Percentiles rank a stretch among this genome's conserved stretches.
Conservation (phyloP, 2,113 vertebrate species). For the Psophia crepitans region DNA sequence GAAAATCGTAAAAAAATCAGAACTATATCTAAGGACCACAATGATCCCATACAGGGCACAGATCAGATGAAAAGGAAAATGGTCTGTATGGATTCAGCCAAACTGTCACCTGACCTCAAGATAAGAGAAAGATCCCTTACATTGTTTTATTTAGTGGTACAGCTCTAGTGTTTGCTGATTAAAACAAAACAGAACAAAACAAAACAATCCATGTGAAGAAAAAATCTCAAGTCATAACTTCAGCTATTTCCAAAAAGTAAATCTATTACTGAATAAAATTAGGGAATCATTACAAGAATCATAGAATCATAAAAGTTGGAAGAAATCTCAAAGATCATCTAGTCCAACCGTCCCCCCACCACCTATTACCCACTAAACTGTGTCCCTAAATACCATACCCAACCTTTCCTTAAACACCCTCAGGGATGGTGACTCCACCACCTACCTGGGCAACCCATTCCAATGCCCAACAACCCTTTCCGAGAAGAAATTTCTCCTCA, state of each 20-base stretch:
- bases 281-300: neutral
- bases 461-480: too few species aligned
- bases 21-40: neutral
- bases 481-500: too few species aligned
- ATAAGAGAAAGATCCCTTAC: neutral
- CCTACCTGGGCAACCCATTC: too few species aligned
- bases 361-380: too few species aligned
- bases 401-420: too few species aligned
- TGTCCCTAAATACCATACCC: too few species aligned
- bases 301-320: too few species aligned
- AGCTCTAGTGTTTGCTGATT: neutral
- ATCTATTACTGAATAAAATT: neutral
- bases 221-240: neutral
- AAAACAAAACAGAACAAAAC: neutral
- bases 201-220: neutral
- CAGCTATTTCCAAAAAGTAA: neutral
- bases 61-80: neutral
- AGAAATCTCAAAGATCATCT: too few species aligned
- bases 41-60: neutral
- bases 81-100: rapidly evolving
- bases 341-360: too few species aligned
- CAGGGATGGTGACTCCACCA: too few species aligned
- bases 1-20: neutral
- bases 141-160: neutral
- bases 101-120: neutral